Evolutionary conservation across 2,888 invertebrate species (phyloP).

Genomic region (Pelosia muscerda): DNA sequence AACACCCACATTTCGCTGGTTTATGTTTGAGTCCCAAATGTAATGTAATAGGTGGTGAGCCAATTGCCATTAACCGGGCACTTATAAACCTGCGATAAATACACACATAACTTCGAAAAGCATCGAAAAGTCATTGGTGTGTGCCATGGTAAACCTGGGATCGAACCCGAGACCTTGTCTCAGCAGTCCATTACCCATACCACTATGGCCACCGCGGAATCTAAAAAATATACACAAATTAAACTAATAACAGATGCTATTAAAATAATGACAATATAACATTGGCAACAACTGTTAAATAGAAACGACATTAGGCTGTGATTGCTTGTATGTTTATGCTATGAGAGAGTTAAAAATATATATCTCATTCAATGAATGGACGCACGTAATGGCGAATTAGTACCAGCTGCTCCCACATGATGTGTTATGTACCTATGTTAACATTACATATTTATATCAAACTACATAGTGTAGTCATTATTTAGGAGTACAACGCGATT

Average conservation of each 20-base stretch:
- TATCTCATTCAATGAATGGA: constrained; percentile 55
- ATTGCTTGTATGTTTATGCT: constrained; percentile 28
- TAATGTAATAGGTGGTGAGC: too few relatives aligned
- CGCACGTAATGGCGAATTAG: constrained; percentile 39
- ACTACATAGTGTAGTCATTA: constrained; percentile 6
- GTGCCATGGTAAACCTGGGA: too few relatives aligned
- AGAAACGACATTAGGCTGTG: constrained; percentile 23
- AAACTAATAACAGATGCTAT: background rate
- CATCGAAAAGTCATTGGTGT: too few relatives aligned
- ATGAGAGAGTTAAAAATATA: constrained; percentile 52
- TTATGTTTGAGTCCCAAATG: too few relatives aligned
- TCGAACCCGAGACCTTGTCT: too few relatives aligned
- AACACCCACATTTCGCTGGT: too few relatives aligned
- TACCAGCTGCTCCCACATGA: constrained; percentile 28
- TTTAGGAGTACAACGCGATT: background rate
- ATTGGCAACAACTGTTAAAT: constrained; percentile 7
- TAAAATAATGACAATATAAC: background rate
- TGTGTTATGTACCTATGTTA: constrained; percentile 5
- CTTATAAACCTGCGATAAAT: too few relatives aligned
- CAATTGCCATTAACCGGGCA: too few relatives aligned
- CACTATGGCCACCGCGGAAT: too few relatives aligned
- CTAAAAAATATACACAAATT: too few relatives aligned
- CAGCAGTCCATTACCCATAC: too few relatives aligned
- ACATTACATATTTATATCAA: constrained; percentile 6
- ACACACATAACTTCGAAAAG: too few relatives aligned